These are phyloP conservation scores for Microplitis manilae DNA, from an alignment of 2,888 invertebrate genomes.

Conservation along the genomic window DNA sequence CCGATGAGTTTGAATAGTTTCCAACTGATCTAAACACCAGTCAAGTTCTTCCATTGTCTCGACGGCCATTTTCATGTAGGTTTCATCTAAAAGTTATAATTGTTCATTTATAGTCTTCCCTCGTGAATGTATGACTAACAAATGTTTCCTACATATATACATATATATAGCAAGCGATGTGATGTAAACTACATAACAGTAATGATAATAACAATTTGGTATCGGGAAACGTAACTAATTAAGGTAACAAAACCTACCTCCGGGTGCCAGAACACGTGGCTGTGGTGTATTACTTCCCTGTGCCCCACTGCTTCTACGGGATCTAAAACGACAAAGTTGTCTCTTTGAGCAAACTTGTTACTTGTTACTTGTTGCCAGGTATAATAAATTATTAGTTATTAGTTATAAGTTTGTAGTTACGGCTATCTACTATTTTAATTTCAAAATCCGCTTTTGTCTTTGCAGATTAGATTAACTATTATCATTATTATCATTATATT, in stretches of 20 bases:
- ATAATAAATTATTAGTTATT: not conserved
- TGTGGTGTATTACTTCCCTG: constrained; percentile 82
- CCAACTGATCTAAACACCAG: constrained; percentile 99
- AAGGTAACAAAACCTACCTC: constrained; percentile 72
- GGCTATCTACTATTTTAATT: not conserved
- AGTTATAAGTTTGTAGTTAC: not conserved
- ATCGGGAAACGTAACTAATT: constrained; percentile 1
- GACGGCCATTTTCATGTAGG: constrained; percentile 92
- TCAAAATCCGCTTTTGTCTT: not conserved
- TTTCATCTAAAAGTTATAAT: constrained; percentile 81
- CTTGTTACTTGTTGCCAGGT: not conserved
- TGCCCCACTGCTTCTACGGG: constrained; percentile 84
- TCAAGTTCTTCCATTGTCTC: constrained; percentile 99
- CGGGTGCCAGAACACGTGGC: constrained; percentile 81
- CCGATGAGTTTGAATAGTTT: constrained; percentile 99
- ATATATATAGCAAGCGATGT: not conserved
- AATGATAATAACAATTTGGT: not conserved
- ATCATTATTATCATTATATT: no score
- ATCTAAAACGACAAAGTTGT: constrained; percentile 72
- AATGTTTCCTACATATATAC: not conserved
- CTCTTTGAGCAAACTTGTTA: not conserved
- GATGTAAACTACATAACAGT: not conserved
- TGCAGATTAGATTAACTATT: not conserved
- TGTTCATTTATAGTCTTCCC: not conserved
- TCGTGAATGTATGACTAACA: not conserved